phyloP scores from a whole-genome alignment of 2,113 vertebrate genomes.

The Oceanodroma tethys region DNA sequence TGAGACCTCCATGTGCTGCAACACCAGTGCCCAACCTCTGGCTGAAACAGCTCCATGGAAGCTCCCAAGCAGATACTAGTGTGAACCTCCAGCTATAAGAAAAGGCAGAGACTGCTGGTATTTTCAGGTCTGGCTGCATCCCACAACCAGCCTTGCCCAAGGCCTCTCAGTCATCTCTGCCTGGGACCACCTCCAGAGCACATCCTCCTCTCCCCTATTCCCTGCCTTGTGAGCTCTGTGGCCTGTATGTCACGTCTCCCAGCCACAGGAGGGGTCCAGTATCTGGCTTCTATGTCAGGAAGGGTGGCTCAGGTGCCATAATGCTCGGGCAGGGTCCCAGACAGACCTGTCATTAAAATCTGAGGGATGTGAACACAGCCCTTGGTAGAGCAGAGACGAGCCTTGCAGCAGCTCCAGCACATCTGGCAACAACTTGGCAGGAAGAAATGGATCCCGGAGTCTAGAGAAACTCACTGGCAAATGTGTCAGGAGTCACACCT shows the following conservation, averaged over 20 bases:
- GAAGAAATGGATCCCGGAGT: background rate
- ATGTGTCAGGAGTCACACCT: fast-evolving
- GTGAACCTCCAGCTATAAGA: background rate
- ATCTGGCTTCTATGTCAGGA: background rate
- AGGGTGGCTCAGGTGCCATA: fast-evolving
- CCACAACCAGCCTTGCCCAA: fast-evolving
- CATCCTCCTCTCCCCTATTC: too few relatives aligned
- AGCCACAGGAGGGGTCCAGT: fast-evolving
- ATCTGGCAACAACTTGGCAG: background rate
- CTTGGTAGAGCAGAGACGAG: background rate
- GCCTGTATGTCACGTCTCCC: background rate
- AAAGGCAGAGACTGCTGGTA: background rate
- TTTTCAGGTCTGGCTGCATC: background rate
- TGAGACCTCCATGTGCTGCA: background rate
- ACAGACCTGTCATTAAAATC: background rate
- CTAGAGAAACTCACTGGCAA: background rate
- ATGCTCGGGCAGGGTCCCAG: background rate
- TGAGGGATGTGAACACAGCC: background rate
- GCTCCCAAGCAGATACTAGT: background rate
- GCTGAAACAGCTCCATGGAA: background rate
- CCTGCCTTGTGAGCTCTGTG: background rate
- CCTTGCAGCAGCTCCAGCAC: background rate
- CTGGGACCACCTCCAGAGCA: background rate
- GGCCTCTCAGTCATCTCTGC: background rate
- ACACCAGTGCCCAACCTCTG: background rate